Percentiles rank a stretch among this genome's conserved stretches.
These are phyloP conservation scores for Volucella inflata DNA, from an alignment of 2,888 invertebrate genomes.

Conservation along the genomic window DNA sequence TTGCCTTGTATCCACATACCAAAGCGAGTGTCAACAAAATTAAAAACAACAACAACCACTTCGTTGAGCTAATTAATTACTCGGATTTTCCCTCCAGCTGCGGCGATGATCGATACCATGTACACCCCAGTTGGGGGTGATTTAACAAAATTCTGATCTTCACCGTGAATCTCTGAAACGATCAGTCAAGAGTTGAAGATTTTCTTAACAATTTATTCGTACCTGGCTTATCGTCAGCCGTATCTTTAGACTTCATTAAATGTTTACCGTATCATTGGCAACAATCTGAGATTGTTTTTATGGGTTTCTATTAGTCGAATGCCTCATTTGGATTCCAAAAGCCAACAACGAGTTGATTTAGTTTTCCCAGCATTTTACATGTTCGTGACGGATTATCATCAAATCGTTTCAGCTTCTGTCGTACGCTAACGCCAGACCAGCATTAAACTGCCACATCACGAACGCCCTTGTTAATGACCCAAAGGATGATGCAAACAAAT, in stretches of 20 bases:
- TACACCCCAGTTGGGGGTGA: too few species aligned
- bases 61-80: too few species aligned
- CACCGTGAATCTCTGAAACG: too few species aligned
- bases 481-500: not conserved
- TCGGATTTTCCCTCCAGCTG: too few species aligned
- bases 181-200: not conserved
- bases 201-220: not conserved
- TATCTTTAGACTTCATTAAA: not conserved
- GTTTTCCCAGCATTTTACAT: constrained; percentile 5
- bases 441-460: constrained; percentile 5
- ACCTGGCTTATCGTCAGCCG: not conserved
- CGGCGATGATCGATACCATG: too few species aligned
- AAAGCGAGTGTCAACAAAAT: too few species aligned
- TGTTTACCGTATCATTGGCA: not conserved
- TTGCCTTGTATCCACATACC: too few species aligned
- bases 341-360: not conserved
- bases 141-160: too few species aligned
- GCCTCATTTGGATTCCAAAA: constrained; percentile 14
- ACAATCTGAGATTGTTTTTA: constrained; percentile 1
- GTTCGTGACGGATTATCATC: constrained; percentile 4
- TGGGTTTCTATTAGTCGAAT: constrained; percentile 1
- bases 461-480: constrained; percentile 19
- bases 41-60: too few species aligned
- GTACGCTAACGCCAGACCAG: constrained; percentile 14
- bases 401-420: constrained; percentile 37